phyloP scores from a whole-genome alignment of 1,140 invertebrate species.

The Drosophila melanogaster region DNA sequence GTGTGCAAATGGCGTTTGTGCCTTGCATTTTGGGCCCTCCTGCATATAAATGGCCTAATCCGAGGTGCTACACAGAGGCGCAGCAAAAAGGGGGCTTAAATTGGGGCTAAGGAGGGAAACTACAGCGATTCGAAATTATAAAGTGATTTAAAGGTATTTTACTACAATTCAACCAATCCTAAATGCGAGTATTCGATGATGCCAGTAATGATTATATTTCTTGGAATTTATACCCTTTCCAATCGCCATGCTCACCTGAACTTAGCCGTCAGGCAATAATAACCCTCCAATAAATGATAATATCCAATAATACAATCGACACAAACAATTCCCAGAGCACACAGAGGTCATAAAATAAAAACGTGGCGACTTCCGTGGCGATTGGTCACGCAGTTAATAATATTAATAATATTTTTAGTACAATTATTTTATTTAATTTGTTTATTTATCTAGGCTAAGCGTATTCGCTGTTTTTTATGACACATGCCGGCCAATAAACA shows the following conservation, averaged over 20 bases:
- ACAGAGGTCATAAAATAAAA: slow-evolving; percentile 16
- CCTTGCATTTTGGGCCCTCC: slow-evolving; percentile 71
- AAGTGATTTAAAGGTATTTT: neutral
- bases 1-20: slow-evolving; percentile 77
- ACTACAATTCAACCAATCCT: accelerated
- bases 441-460: slow-evolving; percentile 75
- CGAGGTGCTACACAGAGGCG: slow-evolving; percentile 13
- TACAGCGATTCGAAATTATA: too few species aligned
- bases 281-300: slow-evolving; percentile 14
- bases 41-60: slow-evolving; percentile 65
- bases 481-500: slow-evolving; percentile 61
- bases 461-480: slow-evolving; percentile 34
- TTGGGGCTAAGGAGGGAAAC: neutral
- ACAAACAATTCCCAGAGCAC: slow-evolving; percentile 1
- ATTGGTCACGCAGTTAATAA: slow-evolving; percentile 40
- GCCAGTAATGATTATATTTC: too few species aligned
- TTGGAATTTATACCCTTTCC: neutral
- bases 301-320: slow-evolving; percentile 25
- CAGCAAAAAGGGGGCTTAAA: neutral
- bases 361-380: slow-evolving; percentile 33
- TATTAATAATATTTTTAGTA: slow-evolving; percentile 73
- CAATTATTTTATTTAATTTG: slow-evolving; percentile 82
- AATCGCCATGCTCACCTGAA: neutral
- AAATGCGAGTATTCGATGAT: too few species aligned
- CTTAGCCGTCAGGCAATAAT: slow-evolving; percentile 2